phyloP scores from a whole-genome alignment of 1,140 invertebrate species.

The Hylaeus anthracinus region DNA sequence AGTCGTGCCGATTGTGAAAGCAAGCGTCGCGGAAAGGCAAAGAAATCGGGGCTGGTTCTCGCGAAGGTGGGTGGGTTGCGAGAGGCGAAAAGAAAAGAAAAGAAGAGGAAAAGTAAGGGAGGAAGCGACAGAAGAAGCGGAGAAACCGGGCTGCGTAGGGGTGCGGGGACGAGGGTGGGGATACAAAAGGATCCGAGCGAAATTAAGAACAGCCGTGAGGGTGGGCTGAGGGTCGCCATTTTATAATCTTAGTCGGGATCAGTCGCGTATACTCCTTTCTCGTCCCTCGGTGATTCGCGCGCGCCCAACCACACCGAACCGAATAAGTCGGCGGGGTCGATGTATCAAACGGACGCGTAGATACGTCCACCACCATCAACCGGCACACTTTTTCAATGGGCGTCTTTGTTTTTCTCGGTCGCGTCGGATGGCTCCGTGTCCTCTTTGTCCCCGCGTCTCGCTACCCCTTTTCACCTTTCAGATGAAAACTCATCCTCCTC shows the following conservation, averaged over 20 bases:
- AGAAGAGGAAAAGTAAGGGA: conserved; percentile 9
- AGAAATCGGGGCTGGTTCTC: conserved; percentile 19
- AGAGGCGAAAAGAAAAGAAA: conserved; percentile 12
- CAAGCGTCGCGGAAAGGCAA: conserved; percentile 52
- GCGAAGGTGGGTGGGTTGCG: conserved; percentile 19
- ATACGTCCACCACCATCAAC: conserved; percentile 18
- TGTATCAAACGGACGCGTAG: conserved; percentile 23
- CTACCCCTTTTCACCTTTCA: background rate
- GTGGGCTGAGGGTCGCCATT: conserved; percentile 64
- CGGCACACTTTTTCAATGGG: conserved; percentile 21
- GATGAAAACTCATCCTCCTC: background rate
- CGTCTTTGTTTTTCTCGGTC: conserved; percentile 30
- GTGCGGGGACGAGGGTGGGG: conserved; percentile 5
- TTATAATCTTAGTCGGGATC: conserved; percentile 68
- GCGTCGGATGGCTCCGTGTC: conserved; percentile 5
- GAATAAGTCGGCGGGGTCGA: conserved; percentile 24
- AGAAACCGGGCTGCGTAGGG: conserved; percentile 34
- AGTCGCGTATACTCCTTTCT: conserved; percentile 59
- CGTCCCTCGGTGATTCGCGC: conserved; percentile 26
- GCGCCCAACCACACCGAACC: conserved; percentile 25
- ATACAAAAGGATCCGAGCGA: conserved; percentile 62
- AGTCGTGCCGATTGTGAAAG: conserved; percentile 52
- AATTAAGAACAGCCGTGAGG: conserved; percentile 60
- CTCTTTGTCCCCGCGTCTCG: conserved; percentile 3
- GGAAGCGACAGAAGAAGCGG: conserved; percentile 15